Evolutionary conservation across 2,113 vertebrate genomes (phyloP).

Genomic region (Ranitomeya variabilis): DNA sequence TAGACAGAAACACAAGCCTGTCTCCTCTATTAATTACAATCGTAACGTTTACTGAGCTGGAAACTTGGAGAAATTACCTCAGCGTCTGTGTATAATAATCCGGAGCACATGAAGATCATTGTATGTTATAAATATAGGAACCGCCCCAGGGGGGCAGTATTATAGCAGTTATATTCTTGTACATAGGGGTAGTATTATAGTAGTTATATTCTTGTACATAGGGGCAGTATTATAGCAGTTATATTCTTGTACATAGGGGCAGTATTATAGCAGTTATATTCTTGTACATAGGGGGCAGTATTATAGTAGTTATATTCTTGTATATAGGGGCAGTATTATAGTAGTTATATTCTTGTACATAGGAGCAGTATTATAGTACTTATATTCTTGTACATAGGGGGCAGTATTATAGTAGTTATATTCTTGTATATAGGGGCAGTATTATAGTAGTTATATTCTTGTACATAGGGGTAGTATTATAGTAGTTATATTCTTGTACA

Average conservation of each 20-base stretch:
- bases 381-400: too few species aligned
- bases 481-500: too few species aligned
- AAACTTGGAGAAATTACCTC: background rate
- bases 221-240: too few species aligned
- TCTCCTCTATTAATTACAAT: background rate
- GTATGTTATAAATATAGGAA: too few species aligned
- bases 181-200: too few species aligned
- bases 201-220: too few species aligned
- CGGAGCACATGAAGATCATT: too few species aligned
- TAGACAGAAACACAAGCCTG: background rate
- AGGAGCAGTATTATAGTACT: conserved; percentile 9
- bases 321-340: background rate
- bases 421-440: too few species aligned
- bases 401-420: too few species aligned
- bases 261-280: conserved; percentile 5
- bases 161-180: background rate
- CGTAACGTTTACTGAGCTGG: background rate
- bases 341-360: conserved; percentile 5
- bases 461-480: too few species aligned
- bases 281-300: background rate
- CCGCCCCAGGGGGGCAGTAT: background rate
- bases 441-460: too few species aligned
- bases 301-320: conserved; percentile 1
- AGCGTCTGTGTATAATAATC: background rate
- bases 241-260: background rate